These are phyloP conservation scores for Neotoma lepida DNA, from an alignment of 2,113 vertebrate species.

Conservation along the genomic window DNA sequence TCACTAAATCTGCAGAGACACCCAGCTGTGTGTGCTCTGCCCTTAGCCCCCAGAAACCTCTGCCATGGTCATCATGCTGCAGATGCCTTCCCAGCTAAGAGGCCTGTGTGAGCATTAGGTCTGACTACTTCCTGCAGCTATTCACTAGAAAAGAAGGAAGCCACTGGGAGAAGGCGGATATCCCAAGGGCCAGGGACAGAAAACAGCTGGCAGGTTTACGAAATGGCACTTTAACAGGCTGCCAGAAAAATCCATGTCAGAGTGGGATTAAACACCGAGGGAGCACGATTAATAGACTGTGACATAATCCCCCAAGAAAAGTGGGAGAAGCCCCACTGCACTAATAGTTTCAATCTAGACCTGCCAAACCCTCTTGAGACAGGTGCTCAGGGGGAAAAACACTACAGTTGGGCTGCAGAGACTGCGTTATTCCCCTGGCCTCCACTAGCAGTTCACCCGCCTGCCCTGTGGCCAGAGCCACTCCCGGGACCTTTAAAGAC, in stretches of 20 bases:
- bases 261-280: constrained; percentile 65
- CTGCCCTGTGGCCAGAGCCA: neutral
- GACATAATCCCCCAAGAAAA: constrained; percentile 76
- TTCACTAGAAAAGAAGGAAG: neutral
- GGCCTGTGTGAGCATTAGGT: neutral
- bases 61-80: neutral
- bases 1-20: neutral
- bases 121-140: neutral
- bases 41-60: neutral
- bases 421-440: neutral
- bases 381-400: neutral
- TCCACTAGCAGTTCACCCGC: neutral
- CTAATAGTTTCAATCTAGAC: constrained; percentile 63
- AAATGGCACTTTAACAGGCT: constrained; percentile 22
- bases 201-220: constrained; percentile 19
- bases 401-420: neutral
- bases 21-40: fast-evolving
- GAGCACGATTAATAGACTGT: constrained; percentile 56
- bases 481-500: neutral
- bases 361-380: constrained; percentile 65
- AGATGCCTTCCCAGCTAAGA: neutral
- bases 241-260: constrained; percentile 60
- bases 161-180: neutral
- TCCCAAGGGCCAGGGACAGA: neutral
- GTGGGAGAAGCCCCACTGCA: constrained; percentile 9